phyloP scores from a whole-genome alignment of 1,140 invertebrate genomes.

The Drosophila funebris region DNA sequence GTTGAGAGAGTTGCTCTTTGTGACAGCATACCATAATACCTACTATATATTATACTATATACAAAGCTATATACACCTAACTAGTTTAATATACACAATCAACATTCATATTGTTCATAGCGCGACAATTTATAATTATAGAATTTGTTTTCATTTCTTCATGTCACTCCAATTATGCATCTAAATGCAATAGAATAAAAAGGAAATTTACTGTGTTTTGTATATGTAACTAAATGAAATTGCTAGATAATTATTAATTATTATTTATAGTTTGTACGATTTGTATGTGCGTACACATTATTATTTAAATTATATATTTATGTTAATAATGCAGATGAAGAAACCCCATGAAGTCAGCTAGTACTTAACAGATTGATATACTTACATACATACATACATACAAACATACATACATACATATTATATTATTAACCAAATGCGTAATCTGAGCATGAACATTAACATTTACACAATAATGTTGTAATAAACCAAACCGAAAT shows the following conservation, averaged over 20 bases:
- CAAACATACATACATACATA: constrained; percentile 33
- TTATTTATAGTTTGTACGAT: constrained; percentile 58
- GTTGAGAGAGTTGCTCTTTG: constrained; percentile 67
- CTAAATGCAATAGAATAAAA: constrained; percentile 71
- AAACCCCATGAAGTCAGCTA: constrained; percentile 45
- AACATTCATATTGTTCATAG: constrained; percentile 68
- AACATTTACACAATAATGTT: constrained; percentile 74
- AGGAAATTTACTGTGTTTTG: constrained; percentile 57
- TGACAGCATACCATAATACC: constrained; percentile 55
- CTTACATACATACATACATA: constrained; percentile 10
- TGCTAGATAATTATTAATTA: constrained; percentile 74
- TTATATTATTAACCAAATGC: constrained; percentile 23
- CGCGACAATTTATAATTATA: constrained; percentile 39
- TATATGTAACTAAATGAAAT: constrained; percentile 76
- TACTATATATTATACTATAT: constrained; percentile 40
- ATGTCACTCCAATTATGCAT: constrained; percentile 81
- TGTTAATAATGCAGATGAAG: constrained; percentile 42
- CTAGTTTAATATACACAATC: constrained; percentile 65
- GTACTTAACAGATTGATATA: constrained; percentile 62
- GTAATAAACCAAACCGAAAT: constrained; percentile 80
- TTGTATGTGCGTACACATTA: constrained; percentile 43
- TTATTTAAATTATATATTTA: constrained; percentile 55
- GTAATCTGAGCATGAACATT: constrained; percentile 50
- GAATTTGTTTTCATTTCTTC: constrained; percentile 68
- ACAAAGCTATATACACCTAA: constrained; percentile 59